These are phyloP conservation scores for Aradophagus sp. DNA, from an alignment of 1,140 invertebrate species.

Conservation along the genomic window DNA sequence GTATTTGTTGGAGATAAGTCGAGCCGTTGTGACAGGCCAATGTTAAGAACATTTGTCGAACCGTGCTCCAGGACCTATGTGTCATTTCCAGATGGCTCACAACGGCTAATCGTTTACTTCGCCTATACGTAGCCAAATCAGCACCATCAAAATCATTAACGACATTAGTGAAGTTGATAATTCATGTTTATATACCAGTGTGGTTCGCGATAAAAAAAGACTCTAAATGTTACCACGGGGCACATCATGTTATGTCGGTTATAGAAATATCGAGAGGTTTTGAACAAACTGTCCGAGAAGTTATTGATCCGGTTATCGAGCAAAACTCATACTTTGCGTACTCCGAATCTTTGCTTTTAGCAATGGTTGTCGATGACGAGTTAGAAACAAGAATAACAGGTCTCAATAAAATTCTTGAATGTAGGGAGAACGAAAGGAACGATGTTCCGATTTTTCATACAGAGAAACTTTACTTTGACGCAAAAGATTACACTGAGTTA, in stretches of 20 bases:
- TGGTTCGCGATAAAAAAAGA: constrained; percentile 63
- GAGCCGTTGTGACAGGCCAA: not conserved
- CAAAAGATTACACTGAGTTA: constrained; percentile 1
- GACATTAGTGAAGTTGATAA: constrained; percentile 46
- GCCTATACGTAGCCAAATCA: constrained; percentile 54
- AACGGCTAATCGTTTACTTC: constrained; percentile 52
- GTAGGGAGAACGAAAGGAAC: not conserved
- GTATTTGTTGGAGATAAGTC: not conserved
- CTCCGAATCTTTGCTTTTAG: constrained; percentile 6
- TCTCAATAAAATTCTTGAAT: constrained; percentile 7
- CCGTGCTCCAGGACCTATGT: constrained; percentile 38
- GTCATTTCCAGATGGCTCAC: constrained; percentile 45
- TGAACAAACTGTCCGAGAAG: not conserved
- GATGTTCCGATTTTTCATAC: not conserved
- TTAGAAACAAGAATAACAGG: constrained; percentile 3
- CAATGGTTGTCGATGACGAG: constrained; percentile 6
- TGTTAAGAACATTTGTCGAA: constrained; percentile 46
- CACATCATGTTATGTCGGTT: constrained; percentile 33
- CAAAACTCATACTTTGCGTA: constrained; percentile 17
- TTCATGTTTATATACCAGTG: constrained; percentile 62
- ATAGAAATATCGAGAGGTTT: constrained; percentile 38
- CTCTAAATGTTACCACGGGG: constrained; percentile 45
- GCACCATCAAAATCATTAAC: not conserved
- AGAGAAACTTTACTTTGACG: constrained; percentile 2
- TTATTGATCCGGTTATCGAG: constrained; percentile 5